Evolutionary conservation across 2,888 invertebrate genomes (phyloP).

Genomic region (Lasius fuliginosus): DNA sequence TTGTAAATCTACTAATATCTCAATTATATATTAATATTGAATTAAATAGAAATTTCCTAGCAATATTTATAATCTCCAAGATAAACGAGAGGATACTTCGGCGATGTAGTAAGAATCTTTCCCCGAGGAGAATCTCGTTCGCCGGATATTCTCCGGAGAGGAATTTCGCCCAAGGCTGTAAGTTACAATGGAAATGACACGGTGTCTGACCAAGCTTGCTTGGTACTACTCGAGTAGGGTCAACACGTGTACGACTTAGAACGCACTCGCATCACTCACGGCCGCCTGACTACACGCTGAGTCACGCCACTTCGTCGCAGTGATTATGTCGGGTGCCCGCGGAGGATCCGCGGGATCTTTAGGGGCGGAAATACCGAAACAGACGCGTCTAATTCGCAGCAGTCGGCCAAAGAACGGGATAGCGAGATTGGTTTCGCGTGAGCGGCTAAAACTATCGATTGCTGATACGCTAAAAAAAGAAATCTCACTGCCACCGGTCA

Average conservation of each 20-base stretch:
- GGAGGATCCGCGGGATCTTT: background rate
- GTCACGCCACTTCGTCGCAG: constrained; percentile 63
- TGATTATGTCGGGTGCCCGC: constrained; percentile 25
- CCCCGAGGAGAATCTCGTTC: background rate
- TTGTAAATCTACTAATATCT: background rate
- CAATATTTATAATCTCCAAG: background rate
- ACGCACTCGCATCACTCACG: constrained; percentile 62
- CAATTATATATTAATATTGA: background rate
- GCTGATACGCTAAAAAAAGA: constrained; percentile 56
- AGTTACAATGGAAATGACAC: background rate
- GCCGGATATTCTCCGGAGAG: background rate
- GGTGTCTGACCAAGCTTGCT: constrained; percentile 51
- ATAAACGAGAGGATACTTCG: background rate
- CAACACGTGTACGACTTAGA: constrained; percentile 49
- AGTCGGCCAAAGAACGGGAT: background rate
- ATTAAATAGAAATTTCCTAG: background rate
- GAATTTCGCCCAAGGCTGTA: background rate
- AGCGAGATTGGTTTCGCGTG: background rate
- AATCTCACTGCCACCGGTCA: constrained; percentile 26
- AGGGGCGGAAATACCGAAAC: background rate
- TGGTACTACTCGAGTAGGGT: constrained; percentile 62
- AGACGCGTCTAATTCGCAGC: background rate
- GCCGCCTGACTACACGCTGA: constrained; percentile 65
- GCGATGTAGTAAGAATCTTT: background rate
- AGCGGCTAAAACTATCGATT: constrained; percentile 41